Evolutionary conservation across 2,113 vertebrate species (phyloP).

Genomic region (Epinephelus fuscoguttatus): DNA sequence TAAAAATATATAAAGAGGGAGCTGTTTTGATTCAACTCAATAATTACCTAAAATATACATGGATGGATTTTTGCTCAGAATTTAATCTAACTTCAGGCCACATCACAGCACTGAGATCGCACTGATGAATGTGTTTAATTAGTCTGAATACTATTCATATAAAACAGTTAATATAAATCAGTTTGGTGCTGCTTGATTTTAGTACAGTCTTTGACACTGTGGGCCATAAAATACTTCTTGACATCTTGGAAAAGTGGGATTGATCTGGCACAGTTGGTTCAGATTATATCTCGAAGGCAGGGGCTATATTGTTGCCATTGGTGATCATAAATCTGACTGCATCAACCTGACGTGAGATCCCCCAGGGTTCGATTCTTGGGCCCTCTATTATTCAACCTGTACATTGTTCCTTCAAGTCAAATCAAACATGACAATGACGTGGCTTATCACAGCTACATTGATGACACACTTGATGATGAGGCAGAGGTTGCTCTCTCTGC

Average conservation of each 20-base stretch:
- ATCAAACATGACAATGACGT: not conserved
- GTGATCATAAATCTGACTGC: not conserved
- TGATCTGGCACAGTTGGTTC: no score
- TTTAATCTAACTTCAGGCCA: not conserved
- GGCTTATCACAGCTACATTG: not conserved
- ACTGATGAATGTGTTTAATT: not conserved
- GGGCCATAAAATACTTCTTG: no score
- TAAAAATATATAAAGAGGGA: no score
- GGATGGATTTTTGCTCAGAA: not conserved
- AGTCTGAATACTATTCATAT: not conserved
- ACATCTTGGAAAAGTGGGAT: no score
- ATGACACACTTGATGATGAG: no score
- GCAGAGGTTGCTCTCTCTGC: no score
- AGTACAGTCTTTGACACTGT: not conserved
- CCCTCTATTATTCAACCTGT: not conserved
- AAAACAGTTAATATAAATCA: not conserved
- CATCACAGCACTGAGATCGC: not conserved
- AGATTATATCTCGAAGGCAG: not conserved
- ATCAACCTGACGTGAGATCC: not conserved
- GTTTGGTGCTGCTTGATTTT: no score
- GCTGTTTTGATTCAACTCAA: no score
- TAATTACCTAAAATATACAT: no score
- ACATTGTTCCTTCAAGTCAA: no score
- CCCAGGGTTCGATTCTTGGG: not conserved
- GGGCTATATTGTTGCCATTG: not conserved